A percentile compares a stretch with the other conserved stretches of the same genome.
These are phyloP conservation scores for Esox lucius DNA, from an alignment of 2,797 vertebrate species.

Conservation along the genomic window DNA sequence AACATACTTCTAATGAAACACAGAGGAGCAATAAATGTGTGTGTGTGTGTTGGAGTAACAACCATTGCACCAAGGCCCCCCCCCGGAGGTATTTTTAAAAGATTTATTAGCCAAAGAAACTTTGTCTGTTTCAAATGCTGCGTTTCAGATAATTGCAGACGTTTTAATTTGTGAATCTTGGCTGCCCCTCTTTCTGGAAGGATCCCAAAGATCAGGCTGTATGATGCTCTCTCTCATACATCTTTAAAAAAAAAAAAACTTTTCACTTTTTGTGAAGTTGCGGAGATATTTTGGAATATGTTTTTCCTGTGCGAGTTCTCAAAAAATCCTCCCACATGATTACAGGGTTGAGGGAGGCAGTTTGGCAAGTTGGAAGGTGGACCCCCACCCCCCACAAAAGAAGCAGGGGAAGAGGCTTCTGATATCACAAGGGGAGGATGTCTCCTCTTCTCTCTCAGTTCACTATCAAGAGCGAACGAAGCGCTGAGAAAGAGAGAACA, in stretches of 20 bases:
- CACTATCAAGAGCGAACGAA: background rate
- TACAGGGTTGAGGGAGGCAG: background rate
- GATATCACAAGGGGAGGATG: background rate
- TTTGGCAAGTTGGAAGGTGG: background rate
- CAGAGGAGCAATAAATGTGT: conserved; percentile 48
- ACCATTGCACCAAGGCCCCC: background rate
- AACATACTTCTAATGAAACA: conserved; percentile 39
- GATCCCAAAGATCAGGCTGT: conserved; percentile 33
- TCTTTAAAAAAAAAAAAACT: too few species aligned
- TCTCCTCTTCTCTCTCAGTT: background rate
- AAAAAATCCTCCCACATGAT: background rate
- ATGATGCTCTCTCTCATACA: conserved; percentile 11
- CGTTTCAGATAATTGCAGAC: conserved; percentile 43
- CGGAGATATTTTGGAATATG: conserved; percentile 3
- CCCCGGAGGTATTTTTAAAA: conserved; percentile 47
- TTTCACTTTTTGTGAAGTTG: background rate
- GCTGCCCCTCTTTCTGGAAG: conserved; percentile 41
- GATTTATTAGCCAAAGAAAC: conserved; percentile 59
- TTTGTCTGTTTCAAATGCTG: conserved; percentile 52
- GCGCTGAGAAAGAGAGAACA: background rate
- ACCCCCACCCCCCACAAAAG: background rate
- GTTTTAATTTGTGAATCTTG: conserved; percentile 51
- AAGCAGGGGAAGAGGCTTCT: background rate
- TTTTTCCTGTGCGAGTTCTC: background rate
- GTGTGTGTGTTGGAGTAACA: background rate